phyloP scores from a whole-genome alignment of 2,113 vertebrate species.

The Saimiri boliviensis region DNA sequence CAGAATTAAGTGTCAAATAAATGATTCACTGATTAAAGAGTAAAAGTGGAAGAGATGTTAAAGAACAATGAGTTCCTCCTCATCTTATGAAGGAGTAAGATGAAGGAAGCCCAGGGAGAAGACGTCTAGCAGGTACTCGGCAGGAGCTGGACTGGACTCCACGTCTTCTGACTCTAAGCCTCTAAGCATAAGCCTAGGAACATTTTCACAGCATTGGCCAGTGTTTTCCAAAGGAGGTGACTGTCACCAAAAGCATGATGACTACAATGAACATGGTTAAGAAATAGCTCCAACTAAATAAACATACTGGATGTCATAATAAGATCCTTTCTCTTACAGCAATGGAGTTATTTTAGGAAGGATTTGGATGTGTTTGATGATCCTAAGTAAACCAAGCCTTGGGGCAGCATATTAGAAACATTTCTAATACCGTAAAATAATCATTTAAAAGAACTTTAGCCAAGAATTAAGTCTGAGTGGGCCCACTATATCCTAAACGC shows the following conservation, averaged over 20 bases:
- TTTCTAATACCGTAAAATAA: neutral
- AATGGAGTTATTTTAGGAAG: neutral
- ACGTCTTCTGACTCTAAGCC: neutral
- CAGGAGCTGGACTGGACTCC: neutral
- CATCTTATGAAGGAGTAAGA: neutral
- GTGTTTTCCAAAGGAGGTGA: neutral
- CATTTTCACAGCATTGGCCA: neutral
- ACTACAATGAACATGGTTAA: neutral
- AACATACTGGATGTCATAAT: neutral
- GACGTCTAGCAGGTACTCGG: neutral
- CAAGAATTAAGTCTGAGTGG: neutral
- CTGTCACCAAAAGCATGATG: neutral
- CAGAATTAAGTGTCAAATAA: neutral
- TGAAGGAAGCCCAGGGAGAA: neutral
- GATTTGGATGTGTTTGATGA: neutral
- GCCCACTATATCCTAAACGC: neutral
- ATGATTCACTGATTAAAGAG: neutral
- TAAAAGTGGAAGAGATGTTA: neutral
- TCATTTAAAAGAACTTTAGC: neutral
- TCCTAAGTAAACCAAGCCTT: neutral
- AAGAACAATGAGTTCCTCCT: neutral
- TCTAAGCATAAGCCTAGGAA: neutral
- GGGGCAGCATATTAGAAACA: neutral
- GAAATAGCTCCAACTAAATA: neutral
- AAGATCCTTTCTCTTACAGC: neutral